phyloP scores from a whole-genome alignment of 2,888 invertebrate species.

The Spisula solida region DNA sequence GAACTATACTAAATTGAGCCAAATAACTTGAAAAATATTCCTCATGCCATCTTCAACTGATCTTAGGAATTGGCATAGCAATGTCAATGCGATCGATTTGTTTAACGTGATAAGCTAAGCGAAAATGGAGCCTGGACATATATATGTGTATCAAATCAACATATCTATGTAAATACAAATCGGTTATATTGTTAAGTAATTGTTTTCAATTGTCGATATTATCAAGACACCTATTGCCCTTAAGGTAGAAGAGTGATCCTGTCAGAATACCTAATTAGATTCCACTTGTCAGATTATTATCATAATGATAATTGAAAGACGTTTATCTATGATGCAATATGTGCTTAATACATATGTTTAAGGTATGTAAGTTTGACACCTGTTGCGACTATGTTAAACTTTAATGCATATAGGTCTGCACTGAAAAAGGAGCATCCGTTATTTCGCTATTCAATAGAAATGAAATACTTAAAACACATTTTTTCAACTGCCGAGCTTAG shows the following conservation, averaged over 20 bases:
- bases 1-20: too few species aligned
- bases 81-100: too few species aligned
- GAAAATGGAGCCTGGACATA: too few species aligned
- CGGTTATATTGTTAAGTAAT: neutral
- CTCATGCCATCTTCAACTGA: too few species aligned
- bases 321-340: conserved; percentile 21
- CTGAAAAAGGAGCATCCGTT: too few species aligned
- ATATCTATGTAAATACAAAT: neutral
- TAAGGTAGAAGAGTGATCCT: neutral
- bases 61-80: too few species aligned
- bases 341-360: conserved; percentile 15
- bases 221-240: neutral
- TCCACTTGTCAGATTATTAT: conserved; percentile 14
- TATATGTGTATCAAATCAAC: too few species aligned
- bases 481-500: too few species aligned
- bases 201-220: conserved; percentile 24
- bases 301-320: neutral
- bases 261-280: conserved; percentile 28
- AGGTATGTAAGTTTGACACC: conserved; percentile 6
- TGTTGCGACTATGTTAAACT: neutral
- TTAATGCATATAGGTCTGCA: neutral
- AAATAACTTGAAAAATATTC: too few species aligned
- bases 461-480: too few species aligned
- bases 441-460: too few species aligned
- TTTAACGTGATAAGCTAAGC: too few species aligned